Evolutionary conservation across 2,888 invertebrate genomes (phyloP).

Genomic region (Micropterix aruncella): DNA sequence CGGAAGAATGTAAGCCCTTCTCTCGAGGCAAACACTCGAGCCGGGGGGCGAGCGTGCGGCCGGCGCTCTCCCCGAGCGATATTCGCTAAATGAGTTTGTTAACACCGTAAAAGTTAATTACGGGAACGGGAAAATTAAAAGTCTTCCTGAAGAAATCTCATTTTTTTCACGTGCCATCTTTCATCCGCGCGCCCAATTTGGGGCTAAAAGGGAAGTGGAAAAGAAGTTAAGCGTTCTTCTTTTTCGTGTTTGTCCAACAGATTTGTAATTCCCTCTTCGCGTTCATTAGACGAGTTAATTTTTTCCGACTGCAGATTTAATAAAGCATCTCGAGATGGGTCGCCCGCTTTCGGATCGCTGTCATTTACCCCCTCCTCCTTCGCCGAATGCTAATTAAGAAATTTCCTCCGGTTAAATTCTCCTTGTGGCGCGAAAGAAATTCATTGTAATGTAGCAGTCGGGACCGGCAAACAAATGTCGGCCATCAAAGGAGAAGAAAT

Average conservation of each 20-base stretch:
- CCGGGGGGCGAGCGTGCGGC: no score
- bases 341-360: no score
- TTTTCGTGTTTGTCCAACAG: neutral
- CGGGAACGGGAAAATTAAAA: conserved; percentile 13
- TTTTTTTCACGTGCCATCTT: neutral
- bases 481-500: neutral
- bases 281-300: neutral
- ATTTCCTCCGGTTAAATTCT: neutral
- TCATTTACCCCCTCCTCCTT: neutral
- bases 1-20: conserved; percentile 7
- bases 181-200: neutral
- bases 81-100: conserved; percentile 13
- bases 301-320: neutral
- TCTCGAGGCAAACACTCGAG: neutral
- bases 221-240: neutral
- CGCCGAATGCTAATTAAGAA: neutral
- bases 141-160: conserved; percentile 8
- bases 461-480: neutral
- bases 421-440: neutral
- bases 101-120: conserved; percentile 14
- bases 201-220: neutral
- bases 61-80: conserved; percentile 4
- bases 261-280: neutral
- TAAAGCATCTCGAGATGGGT: neutral
- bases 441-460: neutral